Evolutionary conservation across 1,140 invertebrate genomes (phyloP).

Genomic region (Drosophila serrata): DNA sequence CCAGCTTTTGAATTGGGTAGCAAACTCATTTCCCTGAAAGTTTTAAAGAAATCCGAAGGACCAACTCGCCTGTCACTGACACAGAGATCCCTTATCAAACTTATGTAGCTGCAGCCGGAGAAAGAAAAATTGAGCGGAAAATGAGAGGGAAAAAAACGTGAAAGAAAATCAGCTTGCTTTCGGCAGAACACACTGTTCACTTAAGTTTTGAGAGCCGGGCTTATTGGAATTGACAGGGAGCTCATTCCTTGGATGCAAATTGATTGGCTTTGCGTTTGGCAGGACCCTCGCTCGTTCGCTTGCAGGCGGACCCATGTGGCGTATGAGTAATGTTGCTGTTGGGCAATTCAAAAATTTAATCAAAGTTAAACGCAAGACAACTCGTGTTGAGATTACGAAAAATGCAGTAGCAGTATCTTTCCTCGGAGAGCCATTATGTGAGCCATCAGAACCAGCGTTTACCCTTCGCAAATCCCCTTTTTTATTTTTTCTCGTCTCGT

Average conservation of each 20-base stretch:
- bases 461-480: conserved; percentile 13
- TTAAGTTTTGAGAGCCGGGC: conserved; percentile 43
- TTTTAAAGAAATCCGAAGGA: conserved; percentile 11
- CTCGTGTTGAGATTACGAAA: conserved; percentile 1
- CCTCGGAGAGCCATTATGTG: conserved; percentile 29
- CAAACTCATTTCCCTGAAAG: conserved; percentile 17
- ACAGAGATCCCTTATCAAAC: conserved; percentile 36
- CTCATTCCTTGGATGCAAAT: conserved; percentile 41
- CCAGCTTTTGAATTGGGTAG: conserved; percentile 17
- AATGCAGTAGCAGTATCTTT: conserved; percentile 4
- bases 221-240: conserved; percentile 70
- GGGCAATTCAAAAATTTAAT: conserved; percentile 36
- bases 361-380: conserved; percentile 38
- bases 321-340: conserved; percentile 16
- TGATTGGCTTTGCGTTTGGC: conserved; percentile 51
- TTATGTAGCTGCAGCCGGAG: conserved; percentile 24
- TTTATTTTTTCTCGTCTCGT: conserved; percentile 6
- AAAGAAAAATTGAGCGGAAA: conserved; percentile 18
- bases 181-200: conserved; percentile 18
- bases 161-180: conserved; percentile 1
- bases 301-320: conserved; percentile 15
- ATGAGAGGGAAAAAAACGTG: conserved; percentile 5
- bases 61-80: conserved; percentile 28
- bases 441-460: conserved; percentile 30
- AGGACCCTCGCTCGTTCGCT: background rate